Base-by-base conservation (phyloP, 2,888 invertebrate genomes). In the Agriotes lineatus region DNA sequence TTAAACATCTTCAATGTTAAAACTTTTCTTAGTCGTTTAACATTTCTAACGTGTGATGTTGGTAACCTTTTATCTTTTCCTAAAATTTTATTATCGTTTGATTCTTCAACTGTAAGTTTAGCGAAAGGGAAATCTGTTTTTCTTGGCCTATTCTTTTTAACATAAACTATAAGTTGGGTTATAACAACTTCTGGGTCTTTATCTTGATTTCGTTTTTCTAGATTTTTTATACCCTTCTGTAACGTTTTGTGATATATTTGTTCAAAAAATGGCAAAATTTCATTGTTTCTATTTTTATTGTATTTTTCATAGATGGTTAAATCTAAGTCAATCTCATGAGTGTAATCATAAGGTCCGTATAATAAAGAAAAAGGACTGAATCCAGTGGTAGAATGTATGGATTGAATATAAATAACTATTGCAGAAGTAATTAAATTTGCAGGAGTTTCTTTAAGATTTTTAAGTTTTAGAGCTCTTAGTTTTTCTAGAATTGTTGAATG, bases 261-360 rank as follows among this genome's bases (percentile, higher is more conserved):
- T 22, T 63, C 63, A 16, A 45, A 62, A 20, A 67, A 57, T 18
- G 56, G 62, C 16, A 60, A 33, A 19, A 60, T 19, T 60, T 60
- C 60, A 7, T 48, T 25, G 48, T 60, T 60, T 48, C 60, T 0
- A 63, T 70, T 73, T 33, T 72, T 56, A 39, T 74, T 69, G 39
- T 73, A 70, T n/a, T 35, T 52, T 59, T 74, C 69, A 39, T 72
- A 74, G 19, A 72, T 62, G 7, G 64, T 67, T 42, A 58, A 18
- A 19, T 67, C 42, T 39, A 72, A 42, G 42, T 74, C 71, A 14
- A 74, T 66, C 59, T 72, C 73, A 30, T 59, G 58, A 5, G 39
- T 14, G 18, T 60, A 54, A 18, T 60, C 56, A 25, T 54, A 61
- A 9, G 33, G 52, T 7, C 60, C 60, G 45, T 60, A 61, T 0